Base-by-base conservation (phyloP, 2,888 invertebrate species). In the Parochlus steinenii region DNA sequence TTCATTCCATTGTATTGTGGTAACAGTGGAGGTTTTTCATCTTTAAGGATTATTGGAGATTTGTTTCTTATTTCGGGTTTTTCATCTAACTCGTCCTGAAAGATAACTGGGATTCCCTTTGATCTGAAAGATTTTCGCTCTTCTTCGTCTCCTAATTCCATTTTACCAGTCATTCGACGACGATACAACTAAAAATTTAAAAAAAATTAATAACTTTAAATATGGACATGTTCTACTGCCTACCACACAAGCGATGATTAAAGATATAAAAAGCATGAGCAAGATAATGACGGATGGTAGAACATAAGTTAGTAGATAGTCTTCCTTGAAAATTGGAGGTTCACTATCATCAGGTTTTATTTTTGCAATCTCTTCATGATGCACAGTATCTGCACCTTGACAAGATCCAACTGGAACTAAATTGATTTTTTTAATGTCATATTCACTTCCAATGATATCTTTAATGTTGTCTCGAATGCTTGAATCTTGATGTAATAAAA, bases 71-170 rank as follows among this genome's bases (percentile, higher is more conserved):
- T 77, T 55, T 83, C 83, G 1, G 82, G 85, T 47, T 89, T 80
- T 50, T 92, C 92, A 47, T 93, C 92, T 27, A 95, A 65, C 56
- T 97, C 97, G 56, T 97, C 93, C 58, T 86, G 85, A 61, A 95
- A 93, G 51, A 97, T 95, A 24, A 95, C 90, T 1, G 97, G 95
- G 48, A 92, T 89, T 33, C 71, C 71, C 55, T 81, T 82, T 47
- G 79, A 80, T 31, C 82, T 72, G 63, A 83, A 81, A 43, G 78
- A 78, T 52, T 79, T 77, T 12, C 82, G 67, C 46, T 83, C 83
- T 49, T 85, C 83, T 49, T 83, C 80, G 50, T 74, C 74, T 19
- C 74, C 75, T 40, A 79, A 63, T 47, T 75, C 76, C 77, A 82
- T 75, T 64, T 86, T 79, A 42, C 89, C 87, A 33, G 80, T 81